phyloP scores from a whole-genome alignment of 2,113 vertebrate genomes.

The Engystomops pustulosus region DNA sequence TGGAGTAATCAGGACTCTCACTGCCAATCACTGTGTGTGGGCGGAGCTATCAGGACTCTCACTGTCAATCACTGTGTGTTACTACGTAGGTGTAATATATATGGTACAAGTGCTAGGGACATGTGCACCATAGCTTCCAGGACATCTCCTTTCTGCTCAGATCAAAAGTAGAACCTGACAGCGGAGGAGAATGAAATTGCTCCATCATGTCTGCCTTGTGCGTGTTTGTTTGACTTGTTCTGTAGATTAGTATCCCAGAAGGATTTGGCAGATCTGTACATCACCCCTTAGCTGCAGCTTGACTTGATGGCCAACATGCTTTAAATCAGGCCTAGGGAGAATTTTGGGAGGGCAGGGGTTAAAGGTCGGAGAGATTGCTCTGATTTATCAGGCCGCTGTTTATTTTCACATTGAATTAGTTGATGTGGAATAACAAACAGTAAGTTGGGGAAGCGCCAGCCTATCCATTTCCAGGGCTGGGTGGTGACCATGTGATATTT shows the following conservation, averaged over 20 bases:
- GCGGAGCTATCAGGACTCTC: no score
- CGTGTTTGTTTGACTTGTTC: constrained; percentile 10
- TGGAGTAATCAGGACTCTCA: no score
- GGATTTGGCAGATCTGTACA: constrained; percentile 13
- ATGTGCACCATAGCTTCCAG: no score
- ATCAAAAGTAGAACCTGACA: not conserved
- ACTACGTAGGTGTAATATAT: no score
- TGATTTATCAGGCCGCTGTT: constrained; percentile 74
- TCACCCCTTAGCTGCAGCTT: not conserved
- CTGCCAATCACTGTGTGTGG: no score
- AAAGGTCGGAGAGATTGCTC: constrained; percentile 69
- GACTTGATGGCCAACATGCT: constrained; percentile 24
- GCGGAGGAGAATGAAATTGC: constrained; percentile 4
- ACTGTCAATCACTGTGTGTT: no score
- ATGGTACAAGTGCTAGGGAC: no score
- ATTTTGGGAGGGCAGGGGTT: constrained; percentile 65
- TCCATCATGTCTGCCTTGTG: constrained; percentile 9
- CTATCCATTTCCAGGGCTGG: constrained; percentile 26
- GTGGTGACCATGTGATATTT: constrained; percentile 60
- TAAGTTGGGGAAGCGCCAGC: constrained; percentile 42
- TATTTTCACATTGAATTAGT: constrained; percentile 73
- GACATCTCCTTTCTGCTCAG: no score
- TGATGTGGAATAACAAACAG: constrained; percentile 67
- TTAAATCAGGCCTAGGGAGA: not conserved
- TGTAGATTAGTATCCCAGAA: constrained; percentile 21